These are phyloP conservation scores for Morphnarchus princeps DNA, from an alignment of 2,113 vertebrate genomes.

Conservation along the genomic window DNA sequence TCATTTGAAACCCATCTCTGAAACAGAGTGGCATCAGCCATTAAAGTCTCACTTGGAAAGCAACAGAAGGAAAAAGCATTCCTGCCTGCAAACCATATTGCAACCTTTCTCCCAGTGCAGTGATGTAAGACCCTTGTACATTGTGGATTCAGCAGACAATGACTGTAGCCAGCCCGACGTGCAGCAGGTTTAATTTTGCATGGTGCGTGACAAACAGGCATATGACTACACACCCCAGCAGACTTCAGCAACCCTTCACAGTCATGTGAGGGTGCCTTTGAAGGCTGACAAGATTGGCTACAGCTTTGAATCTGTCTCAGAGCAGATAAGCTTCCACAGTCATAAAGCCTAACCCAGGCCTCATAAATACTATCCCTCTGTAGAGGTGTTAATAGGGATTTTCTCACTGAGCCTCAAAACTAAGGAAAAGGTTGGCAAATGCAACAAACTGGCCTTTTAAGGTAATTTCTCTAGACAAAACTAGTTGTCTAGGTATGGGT, in stretches of 20 bases:
- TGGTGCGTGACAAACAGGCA: not conserved
- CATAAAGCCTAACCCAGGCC: not conserved
- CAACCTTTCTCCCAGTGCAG: not conserved
- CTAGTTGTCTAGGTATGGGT: not conserved
- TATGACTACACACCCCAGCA: not conserved
- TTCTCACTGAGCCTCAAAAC: not conserved
- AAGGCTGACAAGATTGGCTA: not conserved
- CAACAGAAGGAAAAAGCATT: not conserved
- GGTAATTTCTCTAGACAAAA: not conserved
- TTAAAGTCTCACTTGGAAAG: not conserved
- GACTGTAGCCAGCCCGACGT: not conserved
- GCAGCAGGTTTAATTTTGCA: not conserved
- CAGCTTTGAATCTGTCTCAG: not conserved
- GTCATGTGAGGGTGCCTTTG: not conserved
- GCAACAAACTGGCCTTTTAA: not conserved
- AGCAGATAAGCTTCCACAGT: not conserved
- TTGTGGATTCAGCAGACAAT: not conserved
- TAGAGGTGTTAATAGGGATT: not conserved
- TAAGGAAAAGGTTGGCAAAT: not conserved
- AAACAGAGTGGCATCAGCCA: not conserved
- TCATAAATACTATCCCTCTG: not conserved
- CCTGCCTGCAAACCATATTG: not conserved
- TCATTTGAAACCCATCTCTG: not conserved
- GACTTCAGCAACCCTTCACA: not conserved
- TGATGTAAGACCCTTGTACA: fast-evolving